A percentile compares a stretch with the other conserved stretches of the same genome.
phyloP scores from a whole-genome alignment of 2,113 vertebrate genomes.

The Hippocampus zosterae region DNA sequence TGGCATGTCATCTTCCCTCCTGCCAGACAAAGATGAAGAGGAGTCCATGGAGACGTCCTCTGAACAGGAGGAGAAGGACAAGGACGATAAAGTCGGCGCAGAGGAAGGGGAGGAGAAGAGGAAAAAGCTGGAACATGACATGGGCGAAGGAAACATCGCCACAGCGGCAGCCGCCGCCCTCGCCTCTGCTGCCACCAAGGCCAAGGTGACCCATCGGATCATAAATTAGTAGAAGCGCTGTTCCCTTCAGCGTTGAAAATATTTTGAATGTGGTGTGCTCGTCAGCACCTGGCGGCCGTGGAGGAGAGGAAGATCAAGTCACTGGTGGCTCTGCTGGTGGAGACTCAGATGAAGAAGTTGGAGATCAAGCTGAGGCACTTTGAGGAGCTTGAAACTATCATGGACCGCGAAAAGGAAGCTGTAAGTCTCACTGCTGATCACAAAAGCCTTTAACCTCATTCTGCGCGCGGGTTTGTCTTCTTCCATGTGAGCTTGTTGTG shows the following conservation, averaged over 20 bases:
- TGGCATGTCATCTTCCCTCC: background rate
- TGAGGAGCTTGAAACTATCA: constrained; percentile 96
- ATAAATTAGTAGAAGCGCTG: too few species aligned
- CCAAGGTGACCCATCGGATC: constrained; percentile 78
- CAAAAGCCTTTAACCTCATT: too few species aligned
- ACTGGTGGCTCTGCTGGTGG: constrained; percentile 91
- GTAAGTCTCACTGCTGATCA: constrained; percentile 67
- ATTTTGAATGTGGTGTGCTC: background rate
- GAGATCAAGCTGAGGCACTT: constrained; percentile 98
- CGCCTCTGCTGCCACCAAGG: constrained; percentile 97
- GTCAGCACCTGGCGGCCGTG: constrained; percentile 89
- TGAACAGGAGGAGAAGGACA: constrained; percentile 84
- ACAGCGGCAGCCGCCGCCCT: constrained; percentile 94
- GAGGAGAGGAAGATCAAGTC: constrained; percentile 98
- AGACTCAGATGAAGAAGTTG: constrained; percentile 98
- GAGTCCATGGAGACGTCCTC: constrained; percentile 70
- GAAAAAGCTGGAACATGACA: constrained; percentile 87
- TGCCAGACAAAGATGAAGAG: constrained; percentile 65
- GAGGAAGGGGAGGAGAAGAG: constrained; percentile 79
- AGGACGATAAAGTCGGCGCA: constrained; percentile 78
- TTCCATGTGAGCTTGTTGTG: too few species aligned
- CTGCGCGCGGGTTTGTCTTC: too few species aligned
- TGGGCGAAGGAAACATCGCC: constrained; percentile 92
- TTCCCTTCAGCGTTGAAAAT: background rate
- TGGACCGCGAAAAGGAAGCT: constrained; percentile 96